Evolutionary conservation across 2,888 invertebrate species (phyloP), one percentile per base, ranked within the genome.

Genomic region (Lasioglossum zephyrum): DNA sequence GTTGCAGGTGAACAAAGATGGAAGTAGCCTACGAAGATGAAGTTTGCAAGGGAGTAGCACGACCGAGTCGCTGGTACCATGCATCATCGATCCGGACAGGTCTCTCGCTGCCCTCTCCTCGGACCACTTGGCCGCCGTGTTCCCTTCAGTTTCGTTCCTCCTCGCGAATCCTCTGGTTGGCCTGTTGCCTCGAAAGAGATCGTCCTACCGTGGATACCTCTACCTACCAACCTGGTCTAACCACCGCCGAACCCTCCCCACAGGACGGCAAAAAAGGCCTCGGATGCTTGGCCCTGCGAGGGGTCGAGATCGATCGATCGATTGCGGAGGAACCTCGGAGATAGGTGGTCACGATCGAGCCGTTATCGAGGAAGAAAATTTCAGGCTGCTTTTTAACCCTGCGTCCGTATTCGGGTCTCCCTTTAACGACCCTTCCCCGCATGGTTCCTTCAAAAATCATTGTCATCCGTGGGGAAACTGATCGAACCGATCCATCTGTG

Each of bases 31-130:
- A 82, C 87, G 85, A 87, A 86, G 90, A 90, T 91, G 91, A 90
- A 90, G 91, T 91, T 91, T 91, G 87, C 90, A 90, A 91, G 88
- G 87, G 91, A 89, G 91, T 90, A 92, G 89, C 92, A 91, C 89
- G 91, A 92, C 87, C 88, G 84, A 90, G 82, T 90, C 89, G 90
- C 85, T 86, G 91, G 91, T 92, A 91, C 90, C 92, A 93, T 94
- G 93, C 92, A 94, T 94, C 94, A 94, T 94, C 93, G 91, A 90
- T 89, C 90, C 87, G 88, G 94, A 94, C 93, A 93, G 93, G 91
- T n/a, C n/a, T 88, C 91, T 87, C 44, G 73, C 77, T 82, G 79
- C 83, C 84, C 84, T 70, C 79, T 81, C 81, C 77, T 82, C 73
- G 77, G 74, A 57, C 86, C 75, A 82, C 88, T 79, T 73, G 36